A percentile compares a stretch with the other conserved stretches of the same genome.
These are phyloP conservation scores for Oceanites oceanicus DNA, from an alignment of 2,113 vertebrate species.

Conservation along the genomic window DNA sequence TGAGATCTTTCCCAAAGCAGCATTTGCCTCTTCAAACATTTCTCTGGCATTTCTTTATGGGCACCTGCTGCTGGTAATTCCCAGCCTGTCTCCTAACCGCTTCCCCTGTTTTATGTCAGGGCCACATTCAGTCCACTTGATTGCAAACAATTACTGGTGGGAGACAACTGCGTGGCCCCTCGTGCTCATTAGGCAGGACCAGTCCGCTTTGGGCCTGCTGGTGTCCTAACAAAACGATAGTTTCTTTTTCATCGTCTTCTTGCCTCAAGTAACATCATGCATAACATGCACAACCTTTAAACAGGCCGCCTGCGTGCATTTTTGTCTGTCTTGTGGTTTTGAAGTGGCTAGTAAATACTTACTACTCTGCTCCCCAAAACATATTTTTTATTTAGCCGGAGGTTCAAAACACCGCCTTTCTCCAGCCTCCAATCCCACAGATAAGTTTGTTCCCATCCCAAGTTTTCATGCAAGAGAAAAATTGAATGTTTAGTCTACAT, in stretches of 20 bases:
- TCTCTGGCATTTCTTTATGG: constrained; percentile 64
- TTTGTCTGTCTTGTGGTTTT: constrained; percentile 1
- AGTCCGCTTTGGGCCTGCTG: neutral
- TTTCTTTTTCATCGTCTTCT: constrained; percentile 12
- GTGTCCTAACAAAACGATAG: neutral
- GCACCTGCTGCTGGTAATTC: constrained; percentile 78
- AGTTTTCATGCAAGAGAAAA: constrained; percentile 14
- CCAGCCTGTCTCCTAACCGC: constrained; percentile 49
- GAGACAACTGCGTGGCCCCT: neutral
- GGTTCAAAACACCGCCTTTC: neutral
- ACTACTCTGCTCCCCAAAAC: neutral
- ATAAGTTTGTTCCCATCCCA: neutral
- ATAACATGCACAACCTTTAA: neutral
- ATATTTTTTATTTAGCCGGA: neutral
- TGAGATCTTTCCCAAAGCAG: constrained; percentile 48
- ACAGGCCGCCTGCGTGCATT: neutral
- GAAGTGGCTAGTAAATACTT: constrained; percentile 1
- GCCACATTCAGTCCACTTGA: constrained; percentile 6
- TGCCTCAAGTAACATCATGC: neutral
- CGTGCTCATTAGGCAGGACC: neutral
- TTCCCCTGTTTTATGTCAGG: constrained; percentile 65
- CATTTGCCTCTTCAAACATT: constrained; percentile 60
- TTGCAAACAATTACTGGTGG: constrained; percentile 30
- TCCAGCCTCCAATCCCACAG: neutral
- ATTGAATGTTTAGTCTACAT: neutral